Evolutionary conservation across 2,888 invertebrate genomes (phyloP).

Genomic region (Agrypnus murinus): DNA sequence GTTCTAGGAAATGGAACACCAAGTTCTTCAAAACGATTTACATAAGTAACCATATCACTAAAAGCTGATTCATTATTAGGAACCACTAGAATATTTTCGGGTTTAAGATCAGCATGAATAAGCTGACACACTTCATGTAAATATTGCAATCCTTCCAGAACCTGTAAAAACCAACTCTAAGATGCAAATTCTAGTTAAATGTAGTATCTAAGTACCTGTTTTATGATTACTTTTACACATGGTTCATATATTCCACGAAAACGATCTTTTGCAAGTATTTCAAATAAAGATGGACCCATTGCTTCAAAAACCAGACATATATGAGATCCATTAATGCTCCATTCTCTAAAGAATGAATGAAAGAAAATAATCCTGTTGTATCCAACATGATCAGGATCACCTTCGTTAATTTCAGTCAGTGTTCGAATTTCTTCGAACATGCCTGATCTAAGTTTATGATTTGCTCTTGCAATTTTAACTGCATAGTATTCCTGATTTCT

Average conservation of each 20-base stretch:
- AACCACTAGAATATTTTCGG: constrained; percentile 83
- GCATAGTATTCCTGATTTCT: too few species aligned
- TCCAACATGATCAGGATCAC: constrained; percentile 65
- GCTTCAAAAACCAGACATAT: constrained; percentile 89
- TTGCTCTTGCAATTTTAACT: too few species aligned
- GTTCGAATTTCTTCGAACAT: too few species aligned
- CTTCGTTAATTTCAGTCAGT: too few species aligned
- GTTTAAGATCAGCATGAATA: constrained; percentile 82
- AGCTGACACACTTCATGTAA: constrained; percentile 87
- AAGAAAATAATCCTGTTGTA: constrained; percentile 84
- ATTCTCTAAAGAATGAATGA: constrained; percentile 85
- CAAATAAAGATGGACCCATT: constrained; percentile 86
- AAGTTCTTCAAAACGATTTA: constrained; percentile 78
- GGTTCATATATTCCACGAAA: constrained; percentile 84
- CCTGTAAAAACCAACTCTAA: constrained; percentile 68
- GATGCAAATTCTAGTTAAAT: neutral
- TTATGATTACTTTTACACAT: constrained; percentile 84
- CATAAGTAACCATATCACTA: constrained; percentile 78
- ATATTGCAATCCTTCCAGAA: constrained; percentile 78
- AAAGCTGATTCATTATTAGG: constrained; percentile 73
- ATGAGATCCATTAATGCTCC: constrained; percentile 86
- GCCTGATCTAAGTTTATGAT: too few species aligned
- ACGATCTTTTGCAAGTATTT: constrained; percentile 85
- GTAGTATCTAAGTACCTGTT: constrained; percentile 58
- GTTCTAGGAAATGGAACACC: constrained; percentile 79